phyloP scores from a whole-genome alignment of 2,113 vertebrate species.

The Chaetops frenatus region DNA sequence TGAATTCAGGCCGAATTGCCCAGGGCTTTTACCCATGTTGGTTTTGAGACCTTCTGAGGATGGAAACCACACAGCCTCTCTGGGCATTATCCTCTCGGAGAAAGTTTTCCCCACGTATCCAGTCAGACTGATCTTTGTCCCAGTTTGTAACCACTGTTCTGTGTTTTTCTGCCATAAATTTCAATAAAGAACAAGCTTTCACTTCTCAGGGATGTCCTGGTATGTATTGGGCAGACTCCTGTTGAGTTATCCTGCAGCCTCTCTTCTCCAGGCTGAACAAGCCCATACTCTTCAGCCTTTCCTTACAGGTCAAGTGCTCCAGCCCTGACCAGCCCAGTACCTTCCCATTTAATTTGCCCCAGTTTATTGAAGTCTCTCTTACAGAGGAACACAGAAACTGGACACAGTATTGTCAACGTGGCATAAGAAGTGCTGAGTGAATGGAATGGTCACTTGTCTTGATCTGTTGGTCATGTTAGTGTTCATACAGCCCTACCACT shows the following conservation, averaged over 20 bases:
- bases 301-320: not conserved
- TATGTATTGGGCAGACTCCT: not conserved
- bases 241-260: not conserved
- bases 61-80: not conserved
- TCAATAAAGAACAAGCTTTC: not conserved
- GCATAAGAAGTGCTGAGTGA: not conserved
- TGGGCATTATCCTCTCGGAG: not conserved
- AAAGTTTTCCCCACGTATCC: not conserved
- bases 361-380: not conserved
- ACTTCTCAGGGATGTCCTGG: not conserved
- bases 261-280: not conserved
- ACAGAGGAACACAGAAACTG: not conserved
- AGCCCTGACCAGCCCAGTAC: not conserved
- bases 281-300: not conserved
- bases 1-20: not conserved
- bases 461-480: not conserved
- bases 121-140: not conserved
- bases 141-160: not conserved
- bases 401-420: fast-evolving
- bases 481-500: not conserved
- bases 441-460: not conserved
- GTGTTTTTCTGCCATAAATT: not conserved
- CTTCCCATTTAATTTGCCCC: not conserved
- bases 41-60: not conserved
- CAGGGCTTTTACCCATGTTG: not conserved